A percentile compares a stretch with the other conserved stretches of the same genome.
These are phyloP conservation scores for Prionailurus bengalensis DNA, from an alignment of 2,113 vertebrate genomes.

Conservation along the genomic window DNA sequence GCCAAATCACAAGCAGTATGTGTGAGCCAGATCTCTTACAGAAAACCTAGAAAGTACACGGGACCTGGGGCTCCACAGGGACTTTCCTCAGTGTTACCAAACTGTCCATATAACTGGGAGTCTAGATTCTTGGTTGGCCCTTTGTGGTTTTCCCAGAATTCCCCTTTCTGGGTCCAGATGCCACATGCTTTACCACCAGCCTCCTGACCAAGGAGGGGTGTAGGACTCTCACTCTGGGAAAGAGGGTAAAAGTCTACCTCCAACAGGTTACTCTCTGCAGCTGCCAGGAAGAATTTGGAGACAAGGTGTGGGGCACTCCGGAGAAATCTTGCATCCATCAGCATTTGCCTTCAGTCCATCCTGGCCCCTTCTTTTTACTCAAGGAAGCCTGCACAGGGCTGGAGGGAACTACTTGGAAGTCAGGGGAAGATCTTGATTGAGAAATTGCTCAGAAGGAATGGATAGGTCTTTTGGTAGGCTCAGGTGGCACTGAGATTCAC, in stretches of 20 bases:
- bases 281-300: constrained; percentile 53
- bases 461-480: background rate
- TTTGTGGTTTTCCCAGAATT: background rate
- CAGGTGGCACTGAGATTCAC: background rate
- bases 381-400: background rate
- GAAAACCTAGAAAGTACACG: background rate
- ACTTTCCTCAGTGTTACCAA: background rate
- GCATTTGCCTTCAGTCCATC: background rate
- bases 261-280: constrained; percentile 63
- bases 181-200: constrained; percentile 60
- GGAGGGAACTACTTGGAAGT: background rate
- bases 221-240: constrained; percentile 51
- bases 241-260: constrained; percentile 61
- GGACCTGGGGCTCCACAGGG: background rate
- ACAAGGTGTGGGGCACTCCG: background rate
- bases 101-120: background rate
- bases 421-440: background rate
- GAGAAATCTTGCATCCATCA: background rate
- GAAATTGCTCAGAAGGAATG: background rate
- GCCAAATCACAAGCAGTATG: background rate
- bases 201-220: constrained; percentile 77
- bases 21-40: background rate
- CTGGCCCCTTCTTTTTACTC: background rate
- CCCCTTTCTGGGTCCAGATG: constrained; percentile 52
- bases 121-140: background rate